These are phyloP conservation scores for Anolis sagrei DNA, from an alignment of 2,113 vertebrate genomes.

Conservation along the genomic window DNA sequence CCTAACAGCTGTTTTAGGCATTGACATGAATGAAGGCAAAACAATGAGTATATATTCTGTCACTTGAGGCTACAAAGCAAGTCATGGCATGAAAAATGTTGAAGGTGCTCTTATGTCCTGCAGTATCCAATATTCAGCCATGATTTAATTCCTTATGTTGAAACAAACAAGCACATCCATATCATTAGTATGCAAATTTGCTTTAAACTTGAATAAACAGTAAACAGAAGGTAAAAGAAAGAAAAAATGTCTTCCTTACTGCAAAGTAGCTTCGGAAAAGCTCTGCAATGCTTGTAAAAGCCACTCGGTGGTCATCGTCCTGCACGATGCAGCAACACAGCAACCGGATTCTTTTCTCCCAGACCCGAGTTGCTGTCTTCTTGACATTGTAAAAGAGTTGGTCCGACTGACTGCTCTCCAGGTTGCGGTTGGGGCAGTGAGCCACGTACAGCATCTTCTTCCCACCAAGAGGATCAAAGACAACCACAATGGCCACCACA, in stretches of 20 bases:
- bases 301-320: conserved; percentile 87
- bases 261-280: conserved; percentile 91
- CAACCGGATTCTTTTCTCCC: conserved; percentile 89
- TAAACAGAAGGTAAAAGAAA: not conserved
- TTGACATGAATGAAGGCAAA: too few relatives aligned
- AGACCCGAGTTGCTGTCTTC: conserved; percentile 87
- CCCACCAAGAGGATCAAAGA: conserved; percentile 92
- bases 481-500: conserved; percentile 82
- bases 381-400: conserved; percentile 87
- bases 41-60: too few relatives aligned
- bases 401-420: conserved; percentile 84
- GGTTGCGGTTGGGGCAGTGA: conserved; percentile 60
- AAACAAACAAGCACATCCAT: too few relatives aligned
- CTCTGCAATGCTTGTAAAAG: conserved; percentile 90
- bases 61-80: too few relatives aligned
- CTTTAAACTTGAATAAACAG: not conserved
- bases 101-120: too few relatives aligned
- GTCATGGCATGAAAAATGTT: too few relatives aligned
- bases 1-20: too few relatives aligned
- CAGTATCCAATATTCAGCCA: too few relatives aligned
- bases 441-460: conserved; percentile 60
- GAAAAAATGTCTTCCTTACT: conserved; percentile 66
- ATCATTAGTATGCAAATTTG: too few relatives aligned
- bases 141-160: too few relatives aligned
- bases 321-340: conserved; percentile 92